phyloP scores from a whole-genome alignment of 2,113 vertebrate species.

The Poicephalus gulielmi region DNA sequence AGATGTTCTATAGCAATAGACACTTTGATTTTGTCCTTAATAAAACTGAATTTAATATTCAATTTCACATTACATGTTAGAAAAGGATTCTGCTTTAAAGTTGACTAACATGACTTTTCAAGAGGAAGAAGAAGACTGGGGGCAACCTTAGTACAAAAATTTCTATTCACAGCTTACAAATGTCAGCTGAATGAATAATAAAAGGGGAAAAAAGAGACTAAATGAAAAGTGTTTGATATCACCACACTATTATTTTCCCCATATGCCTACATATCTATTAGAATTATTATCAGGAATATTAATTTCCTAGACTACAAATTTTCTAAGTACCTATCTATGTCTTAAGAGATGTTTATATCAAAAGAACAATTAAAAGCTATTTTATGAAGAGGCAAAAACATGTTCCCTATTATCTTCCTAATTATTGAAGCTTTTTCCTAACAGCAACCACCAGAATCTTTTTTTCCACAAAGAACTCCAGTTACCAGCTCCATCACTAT shows the following conservation, averaged over 20 bases:
- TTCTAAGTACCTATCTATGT: not conserved
- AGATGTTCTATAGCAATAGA: not conserved
- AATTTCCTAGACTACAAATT: not conserved
- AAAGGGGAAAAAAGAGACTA: not conserved
- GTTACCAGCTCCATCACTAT: not conserved
- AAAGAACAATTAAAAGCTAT: not conserved
- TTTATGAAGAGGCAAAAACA: not conserved
- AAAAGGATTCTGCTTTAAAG: not conserved
- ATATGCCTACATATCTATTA: not conserved
- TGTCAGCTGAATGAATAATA: not conserved
- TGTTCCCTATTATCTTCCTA: not conserved
- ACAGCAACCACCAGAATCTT: not conserved
- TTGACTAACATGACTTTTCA: accelerated
- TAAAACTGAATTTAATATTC: not conserved
- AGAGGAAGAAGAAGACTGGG: not conserved
- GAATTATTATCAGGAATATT: not conserved
- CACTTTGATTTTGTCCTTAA: not conserved
- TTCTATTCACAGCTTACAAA: not conserved
- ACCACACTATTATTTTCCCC: not conserved
- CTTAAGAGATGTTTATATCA: not conserved
- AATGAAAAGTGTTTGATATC: not conserved
- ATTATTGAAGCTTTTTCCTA: not conserved
- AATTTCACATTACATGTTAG: not conserved
- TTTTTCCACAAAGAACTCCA: not conserved
- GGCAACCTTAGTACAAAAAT: not conserved